Evolutionary conservation across 23 tunicate genomes (phyloP).

Genomic region (Corella eumyota): DNA sequence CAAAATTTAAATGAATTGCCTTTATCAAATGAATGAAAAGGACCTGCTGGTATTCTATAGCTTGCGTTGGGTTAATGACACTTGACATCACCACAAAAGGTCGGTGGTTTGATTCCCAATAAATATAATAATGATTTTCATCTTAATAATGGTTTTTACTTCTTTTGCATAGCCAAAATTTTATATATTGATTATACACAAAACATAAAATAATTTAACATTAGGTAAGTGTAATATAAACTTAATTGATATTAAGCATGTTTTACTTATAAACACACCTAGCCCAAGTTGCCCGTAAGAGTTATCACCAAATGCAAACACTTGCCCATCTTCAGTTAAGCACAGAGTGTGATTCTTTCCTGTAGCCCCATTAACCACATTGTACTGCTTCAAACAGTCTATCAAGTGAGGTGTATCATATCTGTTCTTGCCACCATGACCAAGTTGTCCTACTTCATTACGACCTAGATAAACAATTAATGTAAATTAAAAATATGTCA

Average conservation of each 20-base stretch:
- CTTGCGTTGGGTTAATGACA: no score
- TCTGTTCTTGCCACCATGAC: conserved; percentile 79
- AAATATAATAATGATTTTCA: no score
- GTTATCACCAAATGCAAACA: conserved; percentile 85
- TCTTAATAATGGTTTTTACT: no score
- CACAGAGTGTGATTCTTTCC: conserved; percentile 81
- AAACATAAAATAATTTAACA: no score
- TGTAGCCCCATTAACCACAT: conserved; percentile 50
- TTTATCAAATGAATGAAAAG: not conserved
- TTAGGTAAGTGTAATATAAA: no score
- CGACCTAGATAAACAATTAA: conserved; percentile 29
- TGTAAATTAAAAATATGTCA: not conserved
- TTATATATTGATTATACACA: no score
- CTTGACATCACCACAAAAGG: no score
- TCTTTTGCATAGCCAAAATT: no score
- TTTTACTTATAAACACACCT: no score
- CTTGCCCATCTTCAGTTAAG: conserved; percentile 66
- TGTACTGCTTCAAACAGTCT: conserved; percentile 43
- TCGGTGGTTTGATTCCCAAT: no score
- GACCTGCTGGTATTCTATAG: no score
- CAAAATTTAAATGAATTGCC: not conserved
- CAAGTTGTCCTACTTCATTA: conserved; percentile 83
- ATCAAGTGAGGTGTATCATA: conserved; percentile 74
- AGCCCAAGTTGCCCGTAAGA: conserved; percentile 80
- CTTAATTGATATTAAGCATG: no score